phyloP scores from a whole-genome alignment of 2,797 vertebrate species.

The Xiphophorus birchmanni region DNA sequence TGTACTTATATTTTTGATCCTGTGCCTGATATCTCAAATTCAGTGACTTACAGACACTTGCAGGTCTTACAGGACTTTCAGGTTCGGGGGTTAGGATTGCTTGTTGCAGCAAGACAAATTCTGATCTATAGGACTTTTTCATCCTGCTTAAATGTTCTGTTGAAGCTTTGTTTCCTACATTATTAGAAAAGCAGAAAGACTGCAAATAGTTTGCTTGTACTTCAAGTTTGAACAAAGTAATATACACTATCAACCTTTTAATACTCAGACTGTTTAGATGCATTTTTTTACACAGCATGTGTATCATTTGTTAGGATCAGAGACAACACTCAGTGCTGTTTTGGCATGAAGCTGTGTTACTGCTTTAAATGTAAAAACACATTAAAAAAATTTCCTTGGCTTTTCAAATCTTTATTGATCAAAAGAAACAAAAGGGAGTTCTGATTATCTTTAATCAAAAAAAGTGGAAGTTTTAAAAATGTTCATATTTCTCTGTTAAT shows the following conservation, averaged over 20 bases:
- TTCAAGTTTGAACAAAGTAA: not conserved
- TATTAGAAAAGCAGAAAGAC: too few species aligned
- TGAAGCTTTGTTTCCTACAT: not conserved
- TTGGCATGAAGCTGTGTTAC: not conserved
- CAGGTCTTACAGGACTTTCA: not conserved
- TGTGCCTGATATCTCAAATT: constrained; percentile 1
- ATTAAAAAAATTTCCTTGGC: not conserved
- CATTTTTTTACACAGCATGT: not conserved
- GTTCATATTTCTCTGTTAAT: not conserved
- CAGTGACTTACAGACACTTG: not conserved
- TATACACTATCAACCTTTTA: not conserved
- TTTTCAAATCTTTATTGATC: not conserved
- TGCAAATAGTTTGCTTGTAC: not conserved
- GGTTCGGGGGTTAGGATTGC: constrained; percentile 1
- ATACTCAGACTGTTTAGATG: not conserved
- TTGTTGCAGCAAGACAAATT: not conserved
- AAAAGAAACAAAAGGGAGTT: not conserved
- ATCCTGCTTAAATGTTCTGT: not conserved
- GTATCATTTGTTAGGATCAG: not conserved
- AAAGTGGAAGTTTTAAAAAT: not conserved
- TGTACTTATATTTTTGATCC: constrained; percentile 23
- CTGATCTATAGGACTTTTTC: not conserved
- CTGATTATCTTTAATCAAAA: not conserved
- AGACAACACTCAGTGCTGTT: not conserved
- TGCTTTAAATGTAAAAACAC: not conserved